Conservation (phyloP, 2,888 invertebrate species). For the Crocallis elinguaria region DNA sequence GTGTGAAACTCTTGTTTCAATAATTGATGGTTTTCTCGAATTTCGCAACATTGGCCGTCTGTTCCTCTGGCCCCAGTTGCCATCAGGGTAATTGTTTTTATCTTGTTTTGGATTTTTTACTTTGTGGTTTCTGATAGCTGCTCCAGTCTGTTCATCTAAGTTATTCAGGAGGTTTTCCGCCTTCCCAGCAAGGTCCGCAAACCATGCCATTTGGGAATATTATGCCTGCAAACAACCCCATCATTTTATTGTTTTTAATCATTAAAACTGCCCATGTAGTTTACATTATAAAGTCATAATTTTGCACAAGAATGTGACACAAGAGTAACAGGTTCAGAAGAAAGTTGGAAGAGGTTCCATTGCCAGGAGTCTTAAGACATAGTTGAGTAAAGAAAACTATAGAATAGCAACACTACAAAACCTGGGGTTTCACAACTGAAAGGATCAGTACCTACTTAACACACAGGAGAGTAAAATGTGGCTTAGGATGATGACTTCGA, state of each 20-base stretch:
- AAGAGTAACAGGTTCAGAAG: too few species aligned
- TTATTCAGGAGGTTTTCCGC: constrained; percentile 91
- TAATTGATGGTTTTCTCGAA: constrained; percentile 48
- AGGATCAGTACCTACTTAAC: too few species aligned
- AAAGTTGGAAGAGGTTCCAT: too few species aligned
- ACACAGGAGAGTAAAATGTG: too few species aligned
- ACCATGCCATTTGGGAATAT: constrained; percentile 87
- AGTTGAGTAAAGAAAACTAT: too few species aligned
- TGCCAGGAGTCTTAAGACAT: too few species aligned
- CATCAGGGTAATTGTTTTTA: constrained; percentile 47
- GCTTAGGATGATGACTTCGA: too few species aligned
- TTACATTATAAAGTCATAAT: too few species aligned
- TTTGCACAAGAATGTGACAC: too few species aligned
- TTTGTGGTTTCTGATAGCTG: constrained; percentile 80
- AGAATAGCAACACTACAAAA: too few species aligned
- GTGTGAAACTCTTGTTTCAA: constrained; percentile 49
- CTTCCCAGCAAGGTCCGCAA: constrained; percentile 89
- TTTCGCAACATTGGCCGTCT: constrained; percentile 43
- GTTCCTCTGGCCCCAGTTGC: constrained; percentile 48
- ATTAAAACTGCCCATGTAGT: too few species aligned
- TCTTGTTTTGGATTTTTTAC: constrained; percentile 53
- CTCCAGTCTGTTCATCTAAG: constrained; percentile 90
- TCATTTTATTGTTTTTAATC: not conserved
- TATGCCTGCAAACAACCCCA: constrained; percentile 43
- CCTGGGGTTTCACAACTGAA: too few species aligned